Evolutionary conservation across 2,888 invertebrate genomes (phyloP).

Genomic region (Cremastinae sp.): DNA sequence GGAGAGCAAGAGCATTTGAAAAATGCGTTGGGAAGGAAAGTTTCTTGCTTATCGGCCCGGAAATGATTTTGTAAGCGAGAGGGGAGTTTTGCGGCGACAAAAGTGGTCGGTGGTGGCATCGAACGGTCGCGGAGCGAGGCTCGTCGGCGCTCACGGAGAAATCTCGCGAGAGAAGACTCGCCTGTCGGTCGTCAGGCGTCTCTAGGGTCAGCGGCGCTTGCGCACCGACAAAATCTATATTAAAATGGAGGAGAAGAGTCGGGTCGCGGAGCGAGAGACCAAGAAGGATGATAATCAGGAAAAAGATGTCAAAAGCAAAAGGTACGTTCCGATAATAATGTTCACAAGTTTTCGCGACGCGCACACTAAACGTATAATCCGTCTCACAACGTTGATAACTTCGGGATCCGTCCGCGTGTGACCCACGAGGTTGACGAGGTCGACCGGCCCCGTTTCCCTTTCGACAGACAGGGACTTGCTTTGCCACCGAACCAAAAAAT

Average conservation of each 20-base stretch:
- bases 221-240: constrained; percentile 74
- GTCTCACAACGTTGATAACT: constrained; percentile 29
- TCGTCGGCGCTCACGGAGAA: neutral
- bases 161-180: neutral
- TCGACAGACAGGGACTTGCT: constrained; percentile 39
- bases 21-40: no score
- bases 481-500: constrained; percentile 17
- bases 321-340: constrained; percentile 74
- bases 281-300: constrained; percentile 81
- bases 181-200: constrained; percentile 46
- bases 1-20: no score
- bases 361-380: neutral
- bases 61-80: no score
- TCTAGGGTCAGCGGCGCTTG: constrained; percentile 54
- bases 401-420: constrained; percentile 22
- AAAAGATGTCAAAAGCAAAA: constrained; percentile 81
- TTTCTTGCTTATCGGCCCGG: no score
- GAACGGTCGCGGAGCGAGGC: neutral
- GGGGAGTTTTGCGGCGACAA: no score
- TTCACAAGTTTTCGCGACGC: neutral
- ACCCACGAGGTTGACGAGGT: constrained; percentile 59
- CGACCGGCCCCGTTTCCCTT: constrained; percentile 53
- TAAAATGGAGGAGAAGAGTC: constrained; percentile 81
- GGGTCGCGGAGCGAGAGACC: constrained; percentile 80
- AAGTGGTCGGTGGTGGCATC: constrained; percentile 6